A percentile compares a stretch with the other conserved stretches of the same genome.
These are phyloP conservation scores for Chloroceryle aenea DNA, from an alignment of 2,113 vertebrate genomes.

Conservation along the genomic window DNA sequence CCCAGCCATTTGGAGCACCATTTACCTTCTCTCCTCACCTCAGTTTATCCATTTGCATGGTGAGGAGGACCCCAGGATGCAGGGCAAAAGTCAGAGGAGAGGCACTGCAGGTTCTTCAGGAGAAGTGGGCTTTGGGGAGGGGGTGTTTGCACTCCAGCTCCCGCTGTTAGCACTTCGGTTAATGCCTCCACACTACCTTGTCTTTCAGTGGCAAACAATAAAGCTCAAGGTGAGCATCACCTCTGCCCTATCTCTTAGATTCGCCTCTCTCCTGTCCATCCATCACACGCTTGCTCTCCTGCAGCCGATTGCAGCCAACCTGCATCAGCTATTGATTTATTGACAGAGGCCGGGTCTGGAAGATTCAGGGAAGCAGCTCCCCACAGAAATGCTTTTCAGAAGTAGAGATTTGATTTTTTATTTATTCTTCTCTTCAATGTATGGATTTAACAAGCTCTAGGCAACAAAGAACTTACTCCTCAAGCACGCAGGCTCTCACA, in stretches of 20 bases:
- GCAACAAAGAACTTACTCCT: conserved; percentile 61
- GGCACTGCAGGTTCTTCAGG: background rate
- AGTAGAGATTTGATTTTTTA: conserved; percentile 68
- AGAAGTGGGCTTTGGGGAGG: background rate
- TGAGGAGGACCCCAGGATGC: fast-evolving
- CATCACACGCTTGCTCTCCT: conserved; percentile 60
- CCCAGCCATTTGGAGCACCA: background rate
- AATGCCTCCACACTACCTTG: background rate
- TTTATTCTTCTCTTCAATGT: conserved; percentile 69
- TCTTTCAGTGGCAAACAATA: conserved; percentile 15
- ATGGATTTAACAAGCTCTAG: conserved; percentile 70
- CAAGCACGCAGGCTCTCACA: conserved; percentile 16
- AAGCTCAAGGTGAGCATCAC: conserved; percentile 74
- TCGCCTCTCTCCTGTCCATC: conserved; percentile 59
- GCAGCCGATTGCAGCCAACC: conserved; percentile 67
- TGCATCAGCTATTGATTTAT: conserved; percentile 79
- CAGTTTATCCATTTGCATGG: fast-evolving
- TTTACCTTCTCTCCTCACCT: background rate
- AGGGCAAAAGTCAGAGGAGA: background rate
- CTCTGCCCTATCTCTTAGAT: conserved; percentile 63
- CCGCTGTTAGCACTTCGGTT: background rate
- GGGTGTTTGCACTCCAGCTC: background rate
- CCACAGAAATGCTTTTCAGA: conserved; percentile 73
- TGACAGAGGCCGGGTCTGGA: conserved; percentile 55
- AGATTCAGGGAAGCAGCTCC: conserved; percentile 72